phyloP scores from a whole-genome alignment of 2,797 vertebrate species.

The Sebastes oblongus region DNA sequence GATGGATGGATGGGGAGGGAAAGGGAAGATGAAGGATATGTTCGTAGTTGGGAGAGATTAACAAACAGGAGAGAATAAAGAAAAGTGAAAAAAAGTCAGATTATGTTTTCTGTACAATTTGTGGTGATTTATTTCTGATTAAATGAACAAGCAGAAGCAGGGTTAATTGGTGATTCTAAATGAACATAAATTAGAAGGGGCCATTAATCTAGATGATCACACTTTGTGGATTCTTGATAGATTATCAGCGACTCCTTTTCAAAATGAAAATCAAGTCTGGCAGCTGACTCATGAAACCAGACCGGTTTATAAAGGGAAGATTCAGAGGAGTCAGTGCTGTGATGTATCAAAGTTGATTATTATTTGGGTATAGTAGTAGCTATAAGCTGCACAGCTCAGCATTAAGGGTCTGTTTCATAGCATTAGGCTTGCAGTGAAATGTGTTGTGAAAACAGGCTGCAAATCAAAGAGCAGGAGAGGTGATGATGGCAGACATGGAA shows the following conservation, averaged over 20 bases:
- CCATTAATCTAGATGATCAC: not conserved
- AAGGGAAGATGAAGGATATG: not conserved
- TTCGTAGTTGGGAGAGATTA: constrained; percentile 1
- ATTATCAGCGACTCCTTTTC: constrained; percentile 35
- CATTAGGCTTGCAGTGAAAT: constrained; percentile 36
- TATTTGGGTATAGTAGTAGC: not conserved
- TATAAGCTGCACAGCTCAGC: constrained; percentile 10
- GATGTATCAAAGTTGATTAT: constrained; percentile 23
- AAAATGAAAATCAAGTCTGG: constrained; percentile 31
- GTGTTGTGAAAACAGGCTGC: constrained; percentile 40
- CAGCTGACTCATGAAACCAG: constrained; percentile 5
- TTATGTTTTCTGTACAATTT: not conserved
- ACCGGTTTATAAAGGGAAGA: not conserved
- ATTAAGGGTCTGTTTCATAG: constrained; percentile 22
- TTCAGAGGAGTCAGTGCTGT: not conserved
- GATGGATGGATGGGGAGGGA: not conserved
- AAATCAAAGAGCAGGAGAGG: constrained; percentile 58
- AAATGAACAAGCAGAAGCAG: constrained; percentile 63
- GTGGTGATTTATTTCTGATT: constrained; percentile 11
- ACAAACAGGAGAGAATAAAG: constrained; percentile 21
- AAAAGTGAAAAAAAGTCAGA: constrained; percentile 19
- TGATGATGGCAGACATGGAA: constrained; percentile 36
- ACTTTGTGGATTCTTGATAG: constrained; percentile 17
- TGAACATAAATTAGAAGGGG: constrained; percentile 7
- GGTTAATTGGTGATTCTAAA: constrained; percentile 48